These are phyloP conservation scores for Pomatostomus ruficeps DNA, from an alignment of 2,113 vertebrate species.

Conservation along the genomic window DNA sequence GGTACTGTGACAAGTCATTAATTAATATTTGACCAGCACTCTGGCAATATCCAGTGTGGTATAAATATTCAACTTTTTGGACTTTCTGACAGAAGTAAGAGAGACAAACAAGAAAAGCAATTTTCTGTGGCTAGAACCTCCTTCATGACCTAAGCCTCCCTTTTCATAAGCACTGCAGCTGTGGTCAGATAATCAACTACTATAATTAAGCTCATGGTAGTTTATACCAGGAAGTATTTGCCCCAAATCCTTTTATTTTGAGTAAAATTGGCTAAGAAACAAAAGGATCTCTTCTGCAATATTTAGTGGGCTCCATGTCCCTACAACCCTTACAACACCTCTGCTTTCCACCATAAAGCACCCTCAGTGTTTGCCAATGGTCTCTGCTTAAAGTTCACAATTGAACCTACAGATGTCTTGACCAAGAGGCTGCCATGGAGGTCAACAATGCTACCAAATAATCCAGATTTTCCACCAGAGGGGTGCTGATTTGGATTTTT, in stretches of 20 bases:
- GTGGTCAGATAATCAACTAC: not conserved
- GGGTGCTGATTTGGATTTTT: not conserved
- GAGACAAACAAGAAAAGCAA: not conserved
- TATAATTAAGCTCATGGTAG: not conserved
- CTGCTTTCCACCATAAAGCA: not conserved
- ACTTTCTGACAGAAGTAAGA: not conserved
- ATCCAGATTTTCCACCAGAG: not conserved
- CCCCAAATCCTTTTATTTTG: not conserved
- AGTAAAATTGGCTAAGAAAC: not conserved
- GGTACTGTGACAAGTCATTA: not conserved
- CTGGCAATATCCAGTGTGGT: not conserved
- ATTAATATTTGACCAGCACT: not conserved
- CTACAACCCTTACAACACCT: not conserved
- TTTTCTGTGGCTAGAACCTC: not conserved
- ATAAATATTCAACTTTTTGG: not conserved
- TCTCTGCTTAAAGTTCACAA: not conserved
- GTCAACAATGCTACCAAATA: not conserved
- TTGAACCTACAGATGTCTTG: not conserved
- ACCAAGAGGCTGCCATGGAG: not conserved
- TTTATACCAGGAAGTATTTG: not conserved
- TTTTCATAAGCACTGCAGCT: not conserved
- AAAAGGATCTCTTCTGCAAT: not conserved
- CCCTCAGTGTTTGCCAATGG: not conserved
- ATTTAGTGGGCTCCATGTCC: not conserved
- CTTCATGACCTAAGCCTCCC: not conserved